Conservation (phyloP, 2,797 vertebrate species). For the Petrocephalus sullivani region DNA sequence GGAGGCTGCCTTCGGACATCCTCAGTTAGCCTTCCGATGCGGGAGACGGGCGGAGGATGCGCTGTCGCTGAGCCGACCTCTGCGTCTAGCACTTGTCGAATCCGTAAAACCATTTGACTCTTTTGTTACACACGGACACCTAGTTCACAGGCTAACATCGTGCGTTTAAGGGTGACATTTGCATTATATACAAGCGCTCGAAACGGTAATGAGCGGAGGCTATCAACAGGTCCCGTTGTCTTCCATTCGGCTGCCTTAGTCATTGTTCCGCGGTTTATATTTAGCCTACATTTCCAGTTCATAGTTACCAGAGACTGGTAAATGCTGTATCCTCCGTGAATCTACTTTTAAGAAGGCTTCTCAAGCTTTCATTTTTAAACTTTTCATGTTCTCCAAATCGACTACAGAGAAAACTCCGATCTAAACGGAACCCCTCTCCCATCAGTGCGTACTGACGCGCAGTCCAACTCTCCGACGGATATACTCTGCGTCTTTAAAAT, state of each 20-base stretch:
- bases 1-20: constrained; percentile 41
- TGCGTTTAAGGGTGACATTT: neutral
- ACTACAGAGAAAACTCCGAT: neutral
- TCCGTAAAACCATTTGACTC: constrained; percentile 3
- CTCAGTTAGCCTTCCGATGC: constrained; percentile 42
- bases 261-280: neutral
- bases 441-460: neutral
- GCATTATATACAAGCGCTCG: neutral
- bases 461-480: neutral
- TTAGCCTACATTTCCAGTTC: neutral
- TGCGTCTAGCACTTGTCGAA: neutral
- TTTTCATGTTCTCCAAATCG: neutral
- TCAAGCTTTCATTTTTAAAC: neutral
- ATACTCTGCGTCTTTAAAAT: neutral
- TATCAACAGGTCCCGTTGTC: neutral
- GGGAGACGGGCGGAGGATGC: constrained; percentile 43
- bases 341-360: neutral
- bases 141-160: neutral
- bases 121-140: neutral
- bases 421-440: neutral
- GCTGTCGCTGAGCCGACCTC: neutral
- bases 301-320: neutral
- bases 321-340: neutral
- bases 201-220: neutral
- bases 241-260: neutral